phyloP scores from a whole-genome alignment of 2,113 vertebrate species.

The Dryoscopus gambensis region DNA sequence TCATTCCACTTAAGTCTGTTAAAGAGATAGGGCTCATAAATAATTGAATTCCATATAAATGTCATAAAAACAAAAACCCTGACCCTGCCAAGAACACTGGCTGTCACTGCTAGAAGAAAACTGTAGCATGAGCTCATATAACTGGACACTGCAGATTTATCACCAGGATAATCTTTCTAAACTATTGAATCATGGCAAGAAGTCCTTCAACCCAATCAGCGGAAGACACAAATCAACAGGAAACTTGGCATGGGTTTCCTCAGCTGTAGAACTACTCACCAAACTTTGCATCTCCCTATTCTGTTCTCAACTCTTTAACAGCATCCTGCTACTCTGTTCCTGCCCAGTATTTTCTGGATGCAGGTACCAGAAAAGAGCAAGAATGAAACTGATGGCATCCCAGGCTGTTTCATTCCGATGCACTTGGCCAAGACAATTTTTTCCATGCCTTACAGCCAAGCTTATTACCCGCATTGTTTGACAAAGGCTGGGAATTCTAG shows the following conservation, averaged over 20 bases:
- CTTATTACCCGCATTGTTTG: conserved; percentile 13
- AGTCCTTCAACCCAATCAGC: neutral
- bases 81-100: neutral
- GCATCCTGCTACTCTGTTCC: neutral
- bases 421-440: neutral
- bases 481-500: conserved; percentile 38
- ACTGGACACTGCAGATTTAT: neutral
- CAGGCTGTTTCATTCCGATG: neutral
- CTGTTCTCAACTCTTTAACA: neutral
- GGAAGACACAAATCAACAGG: neutral
- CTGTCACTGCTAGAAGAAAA: neutral
- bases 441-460: conserved; percentile 42
- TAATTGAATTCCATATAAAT: neutral
- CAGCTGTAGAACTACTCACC: neutral
- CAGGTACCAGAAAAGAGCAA: neutral
- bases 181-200: neutral
- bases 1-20: neutral
- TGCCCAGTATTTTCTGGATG: neutral
- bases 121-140: neutral
- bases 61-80: neutral
- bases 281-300: neutral
- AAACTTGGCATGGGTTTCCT: neutral
- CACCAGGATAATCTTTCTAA: neutral
- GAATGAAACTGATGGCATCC: conserved; percentile 7
- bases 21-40: neutral